These are phyloP conservation scores for Drosophila ogumai DNA, from an alignment of 1,140 invertebrate species.

Conservation along the genomic window DNA sequence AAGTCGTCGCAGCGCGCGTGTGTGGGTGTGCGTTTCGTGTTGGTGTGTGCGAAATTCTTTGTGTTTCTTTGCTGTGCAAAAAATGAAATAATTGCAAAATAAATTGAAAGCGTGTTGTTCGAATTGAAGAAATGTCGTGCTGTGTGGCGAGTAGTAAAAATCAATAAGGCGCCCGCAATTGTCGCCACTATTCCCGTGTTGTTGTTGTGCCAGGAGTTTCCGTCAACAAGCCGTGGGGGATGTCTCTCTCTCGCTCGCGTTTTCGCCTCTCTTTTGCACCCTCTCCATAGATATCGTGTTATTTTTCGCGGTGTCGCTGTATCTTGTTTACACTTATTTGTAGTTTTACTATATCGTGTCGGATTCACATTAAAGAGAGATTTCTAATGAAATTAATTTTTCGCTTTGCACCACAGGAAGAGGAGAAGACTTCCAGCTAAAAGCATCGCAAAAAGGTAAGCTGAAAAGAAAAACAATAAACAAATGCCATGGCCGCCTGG, in stretches of 20 bases:
- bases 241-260: conserved; percentile 2
- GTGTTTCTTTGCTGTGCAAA: conserved; percentile 51
- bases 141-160: conserved; percentile 53
- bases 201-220: conserved; percentile 59
- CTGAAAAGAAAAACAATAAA: conserved; percentile 16
- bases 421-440: conserved; percentile 21
- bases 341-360: conserved; percentile 50
- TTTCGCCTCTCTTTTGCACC: conserved; percentile 18
- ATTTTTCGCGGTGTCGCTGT: conserved; percentile 38
- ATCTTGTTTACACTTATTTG: conserved; percentile 51
- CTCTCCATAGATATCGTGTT: conserved; percentile 7
- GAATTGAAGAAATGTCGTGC: conserved; percentile 10
- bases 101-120: conserved; percentile 13
- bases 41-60: conserved; percentile 73
- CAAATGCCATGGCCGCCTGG: conserved; percentile 22
- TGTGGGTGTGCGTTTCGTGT: conserved; percentile 17
- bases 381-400: conserved; percentile 45
- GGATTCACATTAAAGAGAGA: conserved; percentile 41
- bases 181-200: conserved; percentile 42
- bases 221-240: conserved; percentile 61
- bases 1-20: conserved; percentile 44
- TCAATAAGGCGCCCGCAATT: conserved; percentile 69
- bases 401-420: conserved; percentile 33
- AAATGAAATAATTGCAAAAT: conserved; percentile 60
- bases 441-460: conserved; percentile 25